Evolutionary conservation across 2,113 vertebrate species (phyloP), one percentile per base, ranked within the genome.

Genomic region (Mus spicilegus): DNA sequence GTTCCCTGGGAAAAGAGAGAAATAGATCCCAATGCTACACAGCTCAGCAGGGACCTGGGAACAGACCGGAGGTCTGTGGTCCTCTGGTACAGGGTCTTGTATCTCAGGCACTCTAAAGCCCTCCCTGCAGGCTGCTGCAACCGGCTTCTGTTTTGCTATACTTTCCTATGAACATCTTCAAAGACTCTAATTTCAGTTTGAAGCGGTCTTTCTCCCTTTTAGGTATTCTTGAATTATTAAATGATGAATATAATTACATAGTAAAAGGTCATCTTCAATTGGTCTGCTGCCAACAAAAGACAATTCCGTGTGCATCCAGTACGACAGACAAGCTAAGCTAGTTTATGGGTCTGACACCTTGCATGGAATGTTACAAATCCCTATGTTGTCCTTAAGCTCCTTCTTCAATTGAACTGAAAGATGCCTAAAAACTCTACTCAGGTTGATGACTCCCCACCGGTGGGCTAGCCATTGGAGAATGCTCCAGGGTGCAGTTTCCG

Each of bases 191-290:
- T 95, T 95, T 81, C 76, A 63, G 30, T 84, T 54, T 56, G 72
- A 94, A 93, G 90, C 92, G 72, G 78, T 58, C 75, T 77, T 92
- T 78, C 69, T 58, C 89, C 86, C 67, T 93, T 90, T 94, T 75
- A 87, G 80, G 65, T 86, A 90, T 92, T 94, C 95, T 24, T 97
- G 96, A 96, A 96, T 95, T 94, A 97, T 93, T 91, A 97, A 91
- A 86, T 94, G 90, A 93, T 95, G 96, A 97, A 97, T 94, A 97
- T 70, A 95, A 94, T 96, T 96, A 97, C 92, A 84, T 46, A 96
- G 93, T 94, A 91, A 97, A 97, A 97, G 96, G 93, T 97, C 96
- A 94, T 95, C 94, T 96, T 97, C 96, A 73, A 84, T 90, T 87
- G 97, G 85, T 91, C 90, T 97, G 90, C 88, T 95, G 58, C 76